These are phyloP conservation scores for Diarsia brunnea DNA, from an alignment of 2,888 invertebrate species.

Conservation along the genomic window DNA sequence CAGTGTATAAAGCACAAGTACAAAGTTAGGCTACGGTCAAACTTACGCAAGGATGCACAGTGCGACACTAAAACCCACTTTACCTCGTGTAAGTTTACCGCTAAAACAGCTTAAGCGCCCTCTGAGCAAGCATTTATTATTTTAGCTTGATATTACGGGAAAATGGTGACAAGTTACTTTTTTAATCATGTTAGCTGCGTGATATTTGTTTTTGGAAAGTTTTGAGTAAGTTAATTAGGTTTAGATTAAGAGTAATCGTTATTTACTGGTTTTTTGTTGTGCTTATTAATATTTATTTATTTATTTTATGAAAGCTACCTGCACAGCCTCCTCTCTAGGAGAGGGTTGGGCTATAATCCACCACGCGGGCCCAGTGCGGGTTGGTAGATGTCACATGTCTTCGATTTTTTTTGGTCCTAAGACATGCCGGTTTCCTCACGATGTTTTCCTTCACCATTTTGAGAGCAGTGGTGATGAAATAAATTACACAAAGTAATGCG, in stretches of 20 bases:
- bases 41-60: slow-evolving; percentile 84
- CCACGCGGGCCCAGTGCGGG: too few relatives aligned
- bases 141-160: slow-evolving; percentile 70
- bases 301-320: too few relatives aligned
- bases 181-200: background rate
- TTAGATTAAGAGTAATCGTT: background rate
- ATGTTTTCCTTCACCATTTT: too few relatives aligned
- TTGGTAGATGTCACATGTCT: too few relatives aligned
- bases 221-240: background rate
- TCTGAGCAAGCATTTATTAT: slow-evolving; percentile 77
- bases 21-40: slow-evolving; percentile 83
- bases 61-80: slow-evolving; percentile 83
- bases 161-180: slow-evolving; percentile 44
- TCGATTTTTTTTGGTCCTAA: too few relatives aligned
- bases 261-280: background rate
- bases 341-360: too few relatives aligned
- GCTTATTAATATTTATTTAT: background rate
- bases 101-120: slow-evolving; percentile 78
- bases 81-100: slow-evolving; percentile 80
- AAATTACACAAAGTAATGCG: too few relatives aligned
- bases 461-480: too few relatives aligned
- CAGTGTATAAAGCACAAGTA: slow-evolving; percentile 78
- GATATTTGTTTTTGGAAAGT: background rate
- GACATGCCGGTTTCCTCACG: too few relatives aligned
- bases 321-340: too few relatives aligned